Conservation (phyloP, 2,797 vertebrate species). For the Halcyon chelicuti region DNA sequence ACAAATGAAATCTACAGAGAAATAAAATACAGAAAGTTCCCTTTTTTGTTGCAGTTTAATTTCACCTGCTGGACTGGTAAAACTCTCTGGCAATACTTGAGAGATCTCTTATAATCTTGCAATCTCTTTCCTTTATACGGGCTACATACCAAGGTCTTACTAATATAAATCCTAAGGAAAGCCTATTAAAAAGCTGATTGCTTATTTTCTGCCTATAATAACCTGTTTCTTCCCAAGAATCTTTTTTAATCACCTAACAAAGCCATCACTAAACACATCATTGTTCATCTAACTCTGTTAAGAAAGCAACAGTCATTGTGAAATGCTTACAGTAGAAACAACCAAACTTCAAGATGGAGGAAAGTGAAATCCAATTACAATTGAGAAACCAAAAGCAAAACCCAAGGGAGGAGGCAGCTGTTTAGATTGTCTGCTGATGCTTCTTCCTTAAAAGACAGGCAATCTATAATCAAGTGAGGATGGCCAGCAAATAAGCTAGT, state of each 20-base stretch:
- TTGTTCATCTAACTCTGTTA: neutral
- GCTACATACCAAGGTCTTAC: neutral
- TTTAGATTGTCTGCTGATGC: neutral
- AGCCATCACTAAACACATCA: neutral
- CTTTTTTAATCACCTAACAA: neutral
- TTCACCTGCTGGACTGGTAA: conserved; percentile 31
- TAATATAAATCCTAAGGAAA: neutral
- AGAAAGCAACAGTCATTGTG: neutral
- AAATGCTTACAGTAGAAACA: neutral
- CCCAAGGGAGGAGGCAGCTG: neutral
- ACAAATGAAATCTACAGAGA: conserved; percentile 8
- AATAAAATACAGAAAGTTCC: neutral
- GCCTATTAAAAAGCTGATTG: neutral
- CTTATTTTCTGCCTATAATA: neutral
- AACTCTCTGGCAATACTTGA: conserved; percentile 24
- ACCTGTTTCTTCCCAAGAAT: neutral
- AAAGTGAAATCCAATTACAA: neutral
- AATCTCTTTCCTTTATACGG: neutral
- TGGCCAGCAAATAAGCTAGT: neutral
- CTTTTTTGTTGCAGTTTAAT: conserved; percentile 13
- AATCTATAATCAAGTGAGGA: neutral
- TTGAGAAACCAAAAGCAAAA: conserved; percentile 17
- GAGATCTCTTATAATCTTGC: conserved; percentile 27
- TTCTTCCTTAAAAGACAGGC: neutral
- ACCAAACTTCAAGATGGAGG: neutral